A percentile compares a stretch with the other conserved stretches of the same genome.
Evolutionary conservation across 1,140 invertebrate species (phyloP).

Genomic region (Tribolium madens): DNA sequence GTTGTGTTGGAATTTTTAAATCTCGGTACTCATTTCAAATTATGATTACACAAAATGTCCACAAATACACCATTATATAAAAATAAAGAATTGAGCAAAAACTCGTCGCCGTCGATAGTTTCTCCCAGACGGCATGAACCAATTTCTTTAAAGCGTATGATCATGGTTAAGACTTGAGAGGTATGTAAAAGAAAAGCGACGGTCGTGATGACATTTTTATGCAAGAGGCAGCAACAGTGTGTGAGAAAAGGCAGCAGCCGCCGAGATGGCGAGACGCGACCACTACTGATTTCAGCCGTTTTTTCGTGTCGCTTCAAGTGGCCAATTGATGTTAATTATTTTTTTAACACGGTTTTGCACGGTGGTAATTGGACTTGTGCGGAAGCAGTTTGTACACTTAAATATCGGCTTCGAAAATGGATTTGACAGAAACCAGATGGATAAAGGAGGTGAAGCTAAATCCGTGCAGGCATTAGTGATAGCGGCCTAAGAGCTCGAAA

Average conservation of each 20-base stretch:
- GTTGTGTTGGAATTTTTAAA: background rate
- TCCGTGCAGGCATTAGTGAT: conserved; percentile 23
- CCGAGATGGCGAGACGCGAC: conserved; percentile 41
- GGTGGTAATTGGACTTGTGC: too few species aligned
- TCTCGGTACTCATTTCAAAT: background rate
- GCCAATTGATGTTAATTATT: conserved; percentile 13
- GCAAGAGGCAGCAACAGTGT: conserved; percentile 25
- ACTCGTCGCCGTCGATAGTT: conserved; percentile 47
- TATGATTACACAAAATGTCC: background rate
- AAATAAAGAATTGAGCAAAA: conserved; percentile 43
- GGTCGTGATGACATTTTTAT: conserved; percentile 38
- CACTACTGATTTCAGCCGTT: conserved; percentile 5
- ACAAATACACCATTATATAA: background rate
- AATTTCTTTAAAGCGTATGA: conserved; percentile 44
- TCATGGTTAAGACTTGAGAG: conserved; percentile 7
- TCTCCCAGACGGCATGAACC: conserved; percentile 47
- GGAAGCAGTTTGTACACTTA: background rate
- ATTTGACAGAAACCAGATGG: conserved; percentile 27
- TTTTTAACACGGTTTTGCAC: conserved; percentile 12
- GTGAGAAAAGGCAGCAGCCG: conserved; percentile 7
- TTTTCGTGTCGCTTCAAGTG: conserved; percentile 9
- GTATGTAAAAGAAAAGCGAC: conserved; percentile 39
- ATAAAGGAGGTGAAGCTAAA: conserved; percentile 2
- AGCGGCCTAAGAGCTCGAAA: conserved; percentile 19
- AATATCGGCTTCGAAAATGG: conserved; percentile 3